Conservation (phyloP, 2,797 vertebrate species). For the Mus minutoides region DNA sequence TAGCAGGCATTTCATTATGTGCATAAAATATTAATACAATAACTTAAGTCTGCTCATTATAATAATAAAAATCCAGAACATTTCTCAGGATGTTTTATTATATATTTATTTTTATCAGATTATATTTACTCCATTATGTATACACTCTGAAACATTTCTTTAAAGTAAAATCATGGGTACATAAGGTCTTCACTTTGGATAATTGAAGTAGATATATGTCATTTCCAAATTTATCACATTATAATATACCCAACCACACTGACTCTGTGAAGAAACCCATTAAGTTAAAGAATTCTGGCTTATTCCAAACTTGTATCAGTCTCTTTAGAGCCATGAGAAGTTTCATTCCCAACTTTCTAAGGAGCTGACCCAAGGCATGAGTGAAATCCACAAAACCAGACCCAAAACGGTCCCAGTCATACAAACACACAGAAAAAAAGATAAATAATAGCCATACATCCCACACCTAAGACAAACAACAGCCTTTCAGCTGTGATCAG, state of each 20-base stretch:
- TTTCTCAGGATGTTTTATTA: background rate
- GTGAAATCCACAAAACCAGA: background rate
- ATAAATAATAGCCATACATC: background rate
- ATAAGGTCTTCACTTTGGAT: background rate
- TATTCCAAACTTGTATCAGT: background rate
- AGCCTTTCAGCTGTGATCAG: background rate
- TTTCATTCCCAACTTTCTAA: background rate
- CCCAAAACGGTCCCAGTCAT: background rate
- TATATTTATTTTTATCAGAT: slow-evolving; percentile 4
- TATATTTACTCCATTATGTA: background rate
- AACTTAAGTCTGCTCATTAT: background rate
- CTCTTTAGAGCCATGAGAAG: background rate
- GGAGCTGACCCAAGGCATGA: background rate
- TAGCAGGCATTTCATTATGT: background rate
- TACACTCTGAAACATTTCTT: background rate
- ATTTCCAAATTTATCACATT: slow-evolving; percentile 5
- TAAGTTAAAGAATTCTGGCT: background rate
- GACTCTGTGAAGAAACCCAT: background rate
- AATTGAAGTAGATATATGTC: background rate
- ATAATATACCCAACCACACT: background rate
- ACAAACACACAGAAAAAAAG: background rate
- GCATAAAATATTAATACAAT: background rate
- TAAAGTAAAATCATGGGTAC: background rate
- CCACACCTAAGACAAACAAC: background rate
- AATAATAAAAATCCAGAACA: background rate